phyloP scores from a whole-genome alignment of 1,140 invertebrate species.

The Pseudomyrmex concolor region DNA sequence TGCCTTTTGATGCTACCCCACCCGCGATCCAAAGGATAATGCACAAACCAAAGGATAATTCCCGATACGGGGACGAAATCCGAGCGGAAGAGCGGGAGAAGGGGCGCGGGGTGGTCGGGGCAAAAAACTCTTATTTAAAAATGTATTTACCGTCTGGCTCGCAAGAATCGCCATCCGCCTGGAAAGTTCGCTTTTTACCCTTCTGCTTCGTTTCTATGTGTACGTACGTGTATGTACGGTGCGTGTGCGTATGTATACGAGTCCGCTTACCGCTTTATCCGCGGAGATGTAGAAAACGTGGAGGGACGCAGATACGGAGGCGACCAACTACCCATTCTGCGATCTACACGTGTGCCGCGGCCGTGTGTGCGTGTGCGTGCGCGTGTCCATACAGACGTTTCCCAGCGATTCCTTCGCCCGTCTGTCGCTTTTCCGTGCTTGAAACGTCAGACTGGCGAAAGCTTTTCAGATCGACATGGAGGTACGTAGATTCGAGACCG shows the following conservation, averaged over 20 bases:
- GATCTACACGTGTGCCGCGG: slow-evolving; percentile 56
- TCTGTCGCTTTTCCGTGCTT: slow-evolving; percentile 67
- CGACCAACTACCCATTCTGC: slow-evolving; percentile 59
- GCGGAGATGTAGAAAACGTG: slow-evolving; percentile 71
- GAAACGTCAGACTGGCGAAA: slow-evolving; percentile 58
- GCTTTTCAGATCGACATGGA: slow-evolving; percentile 70
- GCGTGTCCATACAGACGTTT: slow-evolving; percentile 61
- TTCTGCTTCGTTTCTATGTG: slow-evolving; percentile 55
- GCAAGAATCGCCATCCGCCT: slow-evolving; percentile 78
- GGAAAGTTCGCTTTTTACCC: slow-evolving; percentile 78
- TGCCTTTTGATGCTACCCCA: slow-evolving; percentile 82
- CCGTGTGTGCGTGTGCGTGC: slow-evolving; percentile 50
- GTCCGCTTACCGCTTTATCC: slow-evolving; percentile 66
- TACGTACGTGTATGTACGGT: slow-evolving; percentile 1
- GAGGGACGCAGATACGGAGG: slow-evolving; percentile 43
- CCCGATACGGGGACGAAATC: slow-evolving; percentile 83
- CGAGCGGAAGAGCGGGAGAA: slow-evolving; percentile 65
- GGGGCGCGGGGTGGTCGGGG: slow-evolving; percentile 66
- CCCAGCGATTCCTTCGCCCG: slow-evolving; percentile 61
- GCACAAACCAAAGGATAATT: slow-evolving; percentile 84
- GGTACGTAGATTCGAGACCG: slow-evolving; percentile 58
- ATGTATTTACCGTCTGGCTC: slow-evolving; percentile 84
- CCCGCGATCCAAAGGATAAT: slow-evolving; percentile 80
- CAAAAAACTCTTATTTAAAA: slow-evolving; percentile 85
- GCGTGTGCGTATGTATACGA: not conserved